Evolutionary conservation across 2,797 vertebrate species (phyloP).

Genomic region (Lepilemur septentrionalis): DNA sequence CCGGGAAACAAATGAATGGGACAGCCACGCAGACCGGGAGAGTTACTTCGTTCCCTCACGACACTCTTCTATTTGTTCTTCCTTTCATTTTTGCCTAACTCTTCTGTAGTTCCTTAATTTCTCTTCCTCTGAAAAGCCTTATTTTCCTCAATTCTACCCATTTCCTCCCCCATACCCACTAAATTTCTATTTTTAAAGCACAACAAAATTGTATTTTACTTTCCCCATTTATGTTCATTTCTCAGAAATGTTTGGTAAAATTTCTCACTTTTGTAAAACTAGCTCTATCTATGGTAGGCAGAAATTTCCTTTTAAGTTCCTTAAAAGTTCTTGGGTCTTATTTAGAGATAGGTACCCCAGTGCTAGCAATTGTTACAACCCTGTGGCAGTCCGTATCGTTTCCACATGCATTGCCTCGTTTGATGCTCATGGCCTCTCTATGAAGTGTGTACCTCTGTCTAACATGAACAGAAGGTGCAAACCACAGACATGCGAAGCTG

Average conservation of each 20-base stretch:
- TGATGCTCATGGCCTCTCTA: not conserved
- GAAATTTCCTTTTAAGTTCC: not conserved
- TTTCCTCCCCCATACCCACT: not conserved
- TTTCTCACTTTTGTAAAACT: slow-evolving; percentile 26
- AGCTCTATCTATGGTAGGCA: not conserved
- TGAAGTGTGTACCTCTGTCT: not conserved
- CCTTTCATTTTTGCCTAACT: not conserved
- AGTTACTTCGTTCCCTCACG: not conserved
- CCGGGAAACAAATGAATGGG: not conserved
- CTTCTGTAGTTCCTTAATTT: not conserved
- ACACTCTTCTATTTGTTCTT: not conserved
- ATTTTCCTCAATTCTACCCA: not conserved
- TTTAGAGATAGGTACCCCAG: not conserved
- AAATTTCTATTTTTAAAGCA: slow-evolving; percentile 23
- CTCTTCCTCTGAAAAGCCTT: not conserved
- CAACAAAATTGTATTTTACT: not conserved
- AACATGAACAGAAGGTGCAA: not conserved
- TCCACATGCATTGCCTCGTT: not conserved
- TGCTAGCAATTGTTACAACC: not conserved
- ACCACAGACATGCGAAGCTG: not conserved
- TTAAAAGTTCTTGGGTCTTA: not conserved
- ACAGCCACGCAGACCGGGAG: not conserved
- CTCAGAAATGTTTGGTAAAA: not conserved
- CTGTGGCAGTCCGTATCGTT: not conserved
- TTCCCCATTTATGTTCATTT: not conserved